phyloP scores from a whole-genome alignment of 92 coral and sea anemone genomes.

The Actinernus sp. region DNA sequence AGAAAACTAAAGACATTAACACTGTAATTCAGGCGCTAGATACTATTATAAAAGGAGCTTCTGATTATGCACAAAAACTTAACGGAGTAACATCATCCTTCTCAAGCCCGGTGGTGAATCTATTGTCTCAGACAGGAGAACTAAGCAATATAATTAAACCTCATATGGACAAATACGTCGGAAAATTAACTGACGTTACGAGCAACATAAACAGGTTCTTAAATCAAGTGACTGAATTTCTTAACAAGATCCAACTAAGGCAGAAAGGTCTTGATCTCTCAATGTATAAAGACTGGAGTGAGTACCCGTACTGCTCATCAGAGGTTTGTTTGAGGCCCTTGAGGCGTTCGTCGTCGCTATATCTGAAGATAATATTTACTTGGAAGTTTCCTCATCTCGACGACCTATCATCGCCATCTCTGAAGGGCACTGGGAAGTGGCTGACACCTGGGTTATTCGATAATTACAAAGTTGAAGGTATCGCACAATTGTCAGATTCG shows the following conservation, averaged over 20 bases:
- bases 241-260: conserved; percentile 85
- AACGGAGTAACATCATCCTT: conserved; percentile 69
- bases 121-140: conserved; percentile 80
- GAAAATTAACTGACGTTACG: conserved; percentile 56
- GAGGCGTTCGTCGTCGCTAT: conserved; percentile 83
- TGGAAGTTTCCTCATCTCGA: conserved; percentile 96
- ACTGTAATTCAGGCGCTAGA: conserved; percentile 85
- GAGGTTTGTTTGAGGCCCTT: conserved; percentile 81
- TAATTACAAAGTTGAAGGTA: conserved; percentile 86
- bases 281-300: conserved; percentile 69
- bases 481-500: conserved; percentile 65
- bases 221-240: conserved; percentile 76
- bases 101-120: conserved; percentile 76
- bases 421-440: conserved; percentile 85
- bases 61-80: conserved; percentile 69
- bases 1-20: conserved; percentile 70
- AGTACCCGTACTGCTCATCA: conserved; percentile 86
- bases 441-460: conserved; percentile 94
- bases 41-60: conserved; percentile 64
- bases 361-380: conserved; percentile 74
- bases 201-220: conserved; percentile 71
- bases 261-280: conserved; percentile 83
- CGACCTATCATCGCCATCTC: conserved; percentile 92
- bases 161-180: conserved; percentile 64
- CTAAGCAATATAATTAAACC: conserved; percentile 82